phyloP scores from a whole-genome alignment of 2,113 vertebrate species.

The Tringa solitaria region DNA sequence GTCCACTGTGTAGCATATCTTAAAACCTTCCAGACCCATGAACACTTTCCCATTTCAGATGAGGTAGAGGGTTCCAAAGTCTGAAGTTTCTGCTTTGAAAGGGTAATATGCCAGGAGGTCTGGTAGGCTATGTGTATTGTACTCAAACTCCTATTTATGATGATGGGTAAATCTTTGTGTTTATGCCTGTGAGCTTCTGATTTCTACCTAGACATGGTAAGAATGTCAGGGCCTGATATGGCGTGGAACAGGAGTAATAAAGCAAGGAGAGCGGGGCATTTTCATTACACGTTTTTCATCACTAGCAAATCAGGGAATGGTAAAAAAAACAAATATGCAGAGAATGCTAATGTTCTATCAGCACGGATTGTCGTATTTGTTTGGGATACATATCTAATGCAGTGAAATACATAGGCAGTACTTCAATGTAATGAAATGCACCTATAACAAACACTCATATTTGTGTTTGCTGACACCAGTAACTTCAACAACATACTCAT shows the following conservation, averaged over 20 bases:
- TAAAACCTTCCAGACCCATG: neutral
- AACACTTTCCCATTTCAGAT: neutral
- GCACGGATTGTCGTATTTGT: neutral
- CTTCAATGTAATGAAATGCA: neutral
- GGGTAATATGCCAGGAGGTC: neutral
- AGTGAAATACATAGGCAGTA: neutral
- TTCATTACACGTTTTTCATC: neutral
- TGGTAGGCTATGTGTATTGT: neutral
- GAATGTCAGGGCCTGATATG: neutral
- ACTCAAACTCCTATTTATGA: neutral
- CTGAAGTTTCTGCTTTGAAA: neutral
- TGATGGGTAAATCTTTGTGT: neutral
- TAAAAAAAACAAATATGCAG: neutral
- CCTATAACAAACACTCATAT: neutral
- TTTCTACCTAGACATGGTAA: neutral
- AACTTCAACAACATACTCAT: neutral
- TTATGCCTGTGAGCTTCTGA: neutral
- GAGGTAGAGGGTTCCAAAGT: neutral
- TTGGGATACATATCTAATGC: rapidly evolving
- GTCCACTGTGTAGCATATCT: neutral
- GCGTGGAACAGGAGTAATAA: neutral
- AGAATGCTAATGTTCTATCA: neutral
- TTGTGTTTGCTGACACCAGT: neutral
- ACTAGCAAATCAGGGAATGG: neutral
- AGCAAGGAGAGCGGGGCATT: neutral